Percentiles rank a stretch among this genome's conserved stretches.
Conservation (phyloP, 2,797 vertebrate species). For the Brotula barbata region DNA sequence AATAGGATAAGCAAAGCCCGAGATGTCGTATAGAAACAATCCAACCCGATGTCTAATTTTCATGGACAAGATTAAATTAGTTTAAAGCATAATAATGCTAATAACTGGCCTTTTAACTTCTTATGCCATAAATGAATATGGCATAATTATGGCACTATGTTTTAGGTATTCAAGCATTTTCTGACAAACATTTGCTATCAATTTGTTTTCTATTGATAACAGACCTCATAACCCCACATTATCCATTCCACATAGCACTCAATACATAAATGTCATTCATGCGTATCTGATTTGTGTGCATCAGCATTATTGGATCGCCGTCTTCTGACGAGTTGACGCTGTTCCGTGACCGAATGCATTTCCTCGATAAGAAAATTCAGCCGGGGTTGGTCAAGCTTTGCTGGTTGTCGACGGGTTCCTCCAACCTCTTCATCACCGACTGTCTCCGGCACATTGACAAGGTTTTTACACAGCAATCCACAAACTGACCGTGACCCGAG, state of each 20-base stretch:
- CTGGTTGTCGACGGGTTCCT: slow-evolving; percentile 83
- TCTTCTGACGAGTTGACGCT: slow-evolving; percentile 81
- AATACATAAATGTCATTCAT: background rate
- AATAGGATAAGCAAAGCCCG: no score
- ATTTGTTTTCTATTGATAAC: no score
- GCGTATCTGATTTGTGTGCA: slow-evolving; percentile 3
- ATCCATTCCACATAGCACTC: background rate
- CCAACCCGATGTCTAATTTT: no score
- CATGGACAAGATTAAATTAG: no score
- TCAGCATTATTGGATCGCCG: slow-evolving; percentile 82
- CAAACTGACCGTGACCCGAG: no score
- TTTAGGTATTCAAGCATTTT: no score
- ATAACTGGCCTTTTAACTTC: background rate
- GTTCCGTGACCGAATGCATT: slow-evolving; percentile 81
- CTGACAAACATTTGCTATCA: no score
- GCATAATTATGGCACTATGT: background rate
- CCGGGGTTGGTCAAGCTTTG: slow-evolving; percentile 83
- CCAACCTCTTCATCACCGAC: slow-evolving; percentile 80
- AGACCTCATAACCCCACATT: no score
- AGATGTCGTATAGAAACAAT: no score
- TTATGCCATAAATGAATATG: background rate
- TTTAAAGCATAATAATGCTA: background rate
- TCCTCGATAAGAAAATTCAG: slow-evolving; percentile 85
- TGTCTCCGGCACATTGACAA: slow-evolving; percentile 84
- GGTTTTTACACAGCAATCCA: slow-evolving; percentile 68